Base-by-base conservation (phyloP, 1,140 invertebrate genomes). In the Hypothenemus hampei region DNA sequence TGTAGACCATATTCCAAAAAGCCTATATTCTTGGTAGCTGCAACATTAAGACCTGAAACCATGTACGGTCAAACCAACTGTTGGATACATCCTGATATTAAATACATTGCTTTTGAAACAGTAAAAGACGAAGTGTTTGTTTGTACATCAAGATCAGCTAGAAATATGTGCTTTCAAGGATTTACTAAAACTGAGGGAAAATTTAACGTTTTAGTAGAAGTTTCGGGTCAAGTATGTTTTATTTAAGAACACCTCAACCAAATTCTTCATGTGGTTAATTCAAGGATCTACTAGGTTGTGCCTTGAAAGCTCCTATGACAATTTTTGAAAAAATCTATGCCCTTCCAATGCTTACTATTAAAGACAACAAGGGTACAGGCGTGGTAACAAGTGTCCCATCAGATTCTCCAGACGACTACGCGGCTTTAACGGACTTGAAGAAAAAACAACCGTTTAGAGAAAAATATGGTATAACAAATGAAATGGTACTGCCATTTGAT, bases 31-130 rank as follows among this genome's bases (percentile, higher is more conserved):
- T 78, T 99, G 39, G 93, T 99, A 10, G 95, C 96, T 31, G 97
- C 94, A n/a, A 99, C 97, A 13, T 74, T 99, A 4, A 77, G 96
- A 59, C 96, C 97, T 8, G 97, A 99, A 76, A 99, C 97, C 1
- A 99, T 99, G 97, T 99, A 98, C 72, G 97, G 97, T 2, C 97
- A 99, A 77, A 99, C 97, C 0, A 99, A 99, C 70, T 98, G 96
- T 70, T 99, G 96, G 94, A 69, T 99, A 1, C 86, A 87, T 67
- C 97, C 97, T 3, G 93, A 97, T 65, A 93, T 98, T 62, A 83
- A 83, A 56, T 98, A 98, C 66, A 83, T 96, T 63, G 93, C 87
- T 11, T 89, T 93, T 73, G 77, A 83, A 64, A 72, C 80, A 5
- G 81, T 80, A 23, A 66, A 73, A 4, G 80, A 86, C 53, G 89